These are phyloP conservation scores for Pluvianellus socialis DNA, from an alignment of 2,113 vertebrate genomes.

Conservation along the genomic window DNA sequence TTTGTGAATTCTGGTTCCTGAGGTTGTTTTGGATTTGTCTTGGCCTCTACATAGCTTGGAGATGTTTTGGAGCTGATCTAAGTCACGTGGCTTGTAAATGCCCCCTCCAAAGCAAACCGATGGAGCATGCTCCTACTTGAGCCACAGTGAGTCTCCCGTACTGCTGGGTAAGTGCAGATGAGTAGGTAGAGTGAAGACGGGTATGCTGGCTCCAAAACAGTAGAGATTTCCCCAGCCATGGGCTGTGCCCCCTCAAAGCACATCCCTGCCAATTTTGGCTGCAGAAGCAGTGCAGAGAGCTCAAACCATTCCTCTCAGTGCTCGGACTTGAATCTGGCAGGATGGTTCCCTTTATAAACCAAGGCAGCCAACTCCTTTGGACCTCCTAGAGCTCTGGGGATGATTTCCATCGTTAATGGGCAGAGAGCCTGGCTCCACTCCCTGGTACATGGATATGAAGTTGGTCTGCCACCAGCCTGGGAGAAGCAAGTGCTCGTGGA, in stretches of 20 bases:
- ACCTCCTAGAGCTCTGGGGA: neutral
- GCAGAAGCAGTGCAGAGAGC: neutral
- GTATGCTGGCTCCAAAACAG: neutral
- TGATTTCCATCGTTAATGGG: neutral
- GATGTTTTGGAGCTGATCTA: neutral
- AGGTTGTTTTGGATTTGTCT: neutral
- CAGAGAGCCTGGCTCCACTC: neutral
- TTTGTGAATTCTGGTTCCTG: neutral
- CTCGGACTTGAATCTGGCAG: neutral
- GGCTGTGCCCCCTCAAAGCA: neutral
- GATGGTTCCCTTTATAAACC: neutral
- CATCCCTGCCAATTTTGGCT: neutral
- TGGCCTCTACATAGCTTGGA: neutral
- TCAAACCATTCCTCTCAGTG: neutral
- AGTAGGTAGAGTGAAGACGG: neutral
- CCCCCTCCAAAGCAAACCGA: neutral
- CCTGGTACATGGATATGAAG: neutral
- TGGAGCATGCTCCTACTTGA: neutral
- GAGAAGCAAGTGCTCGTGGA: accelerated
- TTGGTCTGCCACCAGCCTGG: neutral
- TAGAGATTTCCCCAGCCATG: neutral
- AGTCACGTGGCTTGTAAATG: neutral
- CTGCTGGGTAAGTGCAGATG: neutral
- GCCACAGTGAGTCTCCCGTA: accelerated
- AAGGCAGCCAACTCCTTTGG: neutral